Conservation (phyloP, 23 tunicate genomes). For the Ascidia mentula region DNA sequence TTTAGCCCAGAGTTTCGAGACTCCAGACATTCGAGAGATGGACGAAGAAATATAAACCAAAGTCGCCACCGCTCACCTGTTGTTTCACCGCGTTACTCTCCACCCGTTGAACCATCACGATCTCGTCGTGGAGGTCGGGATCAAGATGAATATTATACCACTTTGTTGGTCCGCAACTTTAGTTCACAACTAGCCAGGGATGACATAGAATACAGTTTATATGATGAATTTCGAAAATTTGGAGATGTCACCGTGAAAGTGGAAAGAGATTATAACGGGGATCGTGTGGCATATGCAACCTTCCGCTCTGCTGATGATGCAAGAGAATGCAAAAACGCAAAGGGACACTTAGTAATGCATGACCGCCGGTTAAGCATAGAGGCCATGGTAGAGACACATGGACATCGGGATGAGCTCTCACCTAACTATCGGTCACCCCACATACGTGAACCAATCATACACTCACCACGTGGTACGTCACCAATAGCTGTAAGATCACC, state of each 20-base stretch:
- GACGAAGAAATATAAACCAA: constrained; percentile 52
- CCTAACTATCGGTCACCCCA: constrained; percentile 34
- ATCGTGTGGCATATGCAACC: constrained; percentile 82
- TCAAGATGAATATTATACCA: constrained; percentile 51
- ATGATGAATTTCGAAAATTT: constrained; percentile 86
- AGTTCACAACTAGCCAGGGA: constrained; percentile 59
- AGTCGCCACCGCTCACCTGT: constrained; percentile 37
- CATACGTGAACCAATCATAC: not conserved
- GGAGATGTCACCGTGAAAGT: constrained; percentile 83
- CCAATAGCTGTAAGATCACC: constrained; percentile 53
- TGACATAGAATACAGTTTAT: constrained; percentile 91
- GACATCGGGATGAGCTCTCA: constrained; percentile 10
- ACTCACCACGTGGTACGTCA: constrained; percentile 24
- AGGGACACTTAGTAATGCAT: constrained; percentile 92
- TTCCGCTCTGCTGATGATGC: constrained; percentile 87
- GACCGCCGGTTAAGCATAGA: constrained; percentile 77
- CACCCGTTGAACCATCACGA: constrained; percentile 28
- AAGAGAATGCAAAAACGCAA: constrained; percentile 75
- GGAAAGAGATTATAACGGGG: constrained; percentile 63
- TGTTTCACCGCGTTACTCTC: constrained; percentile 41
- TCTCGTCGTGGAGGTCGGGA: constrained; percentile 33
- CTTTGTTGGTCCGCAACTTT: constrained; percentile 72
- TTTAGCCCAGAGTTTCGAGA: constrained; percentile 75
- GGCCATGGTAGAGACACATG: constrained; percentile 42
- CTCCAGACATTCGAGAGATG: constrained; percentile 38